phyloP scores from a whole-genome alignment of 2,113 vertebrate species.

The Oncorhynchus clarkii region DNA sequence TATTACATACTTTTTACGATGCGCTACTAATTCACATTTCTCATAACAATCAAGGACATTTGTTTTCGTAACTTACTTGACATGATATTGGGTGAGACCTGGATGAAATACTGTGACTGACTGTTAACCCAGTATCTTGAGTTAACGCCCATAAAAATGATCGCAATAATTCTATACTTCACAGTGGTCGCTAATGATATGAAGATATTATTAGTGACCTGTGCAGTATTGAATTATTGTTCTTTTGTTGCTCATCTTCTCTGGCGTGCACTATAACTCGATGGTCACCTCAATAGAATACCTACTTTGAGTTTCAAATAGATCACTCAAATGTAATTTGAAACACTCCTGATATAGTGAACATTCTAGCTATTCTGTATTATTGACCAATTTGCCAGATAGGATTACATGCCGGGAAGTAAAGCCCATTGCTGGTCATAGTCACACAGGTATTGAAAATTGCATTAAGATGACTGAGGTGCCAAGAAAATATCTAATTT shows the following conservation, averaged over 20 bases:
- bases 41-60: not conserved
- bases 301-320: not conserved
- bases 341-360: not conserved
- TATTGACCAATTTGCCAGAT: slow-evolving; percentile 17
- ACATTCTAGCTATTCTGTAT: not conserved
- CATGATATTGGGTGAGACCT: not conserved
- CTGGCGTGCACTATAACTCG: not conserved
- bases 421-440: not conserved
- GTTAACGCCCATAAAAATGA: not conserved
- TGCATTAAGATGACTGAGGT: not conserved
- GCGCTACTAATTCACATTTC: not conserved
- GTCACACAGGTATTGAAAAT: not conserved
- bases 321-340: slow-evolving; percentile 6
- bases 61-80: not conserved
- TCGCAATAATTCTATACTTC: not conserved
- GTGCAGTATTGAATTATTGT: slow-evolving; percentile 19
- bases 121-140: slow-evolving; percentile 4
- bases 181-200: slow-evolving; percentile 28
- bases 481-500: not conserved
- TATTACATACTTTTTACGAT: not conserved
- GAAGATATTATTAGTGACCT: not conserved
- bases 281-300: not conserved
- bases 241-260: slow-evolving; percentile 20
- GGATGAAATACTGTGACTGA: not conserved
- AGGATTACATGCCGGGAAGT: slow-evolving; percentile 21